Percentiles rank a stretch among this genome's conserved stretches.
Conservation (phyloP, 2,113 vertebrate species). For the Hemichromis elongatus region DNA sequence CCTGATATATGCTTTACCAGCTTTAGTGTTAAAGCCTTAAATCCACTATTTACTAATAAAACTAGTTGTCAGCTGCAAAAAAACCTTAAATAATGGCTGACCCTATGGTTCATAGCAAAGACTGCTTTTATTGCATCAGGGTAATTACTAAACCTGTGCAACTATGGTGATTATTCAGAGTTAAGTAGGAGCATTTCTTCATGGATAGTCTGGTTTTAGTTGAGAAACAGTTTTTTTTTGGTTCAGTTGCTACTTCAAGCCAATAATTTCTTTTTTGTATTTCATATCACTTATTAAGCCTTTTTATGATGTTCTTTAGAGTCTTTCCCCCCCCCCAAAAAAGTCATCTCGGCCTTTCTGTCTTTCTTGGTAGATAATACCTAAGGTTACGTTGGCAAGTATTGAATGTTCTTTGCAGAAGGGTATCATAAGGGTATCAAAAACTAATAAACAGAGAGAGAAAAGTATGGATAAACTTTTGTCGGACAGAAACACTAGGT, state of each 20-base stretch:
- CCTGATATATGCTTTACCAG: background rate
- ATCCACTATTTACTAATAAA: background rate
- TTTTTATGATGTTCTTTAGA: background rate
- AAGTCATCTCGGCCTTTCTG: background rate
- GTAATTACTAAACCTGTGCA: background rate
- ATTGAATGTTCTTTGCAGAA: background rate
- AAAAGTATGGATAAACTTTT: background rate
- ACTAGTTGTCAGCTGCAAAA: background rate
- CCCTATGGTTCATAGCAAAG: background rate
- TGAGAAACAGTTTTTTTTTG: background rate
- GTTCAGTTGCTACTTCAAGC: background rate
- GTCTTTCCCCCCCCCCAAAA: background rate
- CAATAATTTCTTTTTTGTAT: accelerated
- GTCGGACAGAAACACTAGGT: background rate
- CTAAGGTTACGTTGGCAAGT: background rate
- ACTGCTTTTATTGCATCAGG: background rate
- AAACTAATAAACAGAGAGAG: background rate
- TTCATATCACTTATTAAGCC: background rate
- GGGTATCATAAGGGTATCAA: background rate
- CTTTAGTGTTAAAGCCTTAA: background rate
- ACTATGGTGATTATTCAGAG: background rate
- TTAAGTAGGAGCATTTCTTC: background rate
- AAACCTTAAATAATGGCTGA: background rate
- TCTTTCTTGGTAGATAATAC: background rate
- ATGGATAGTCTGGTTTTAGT: background rate